A percentile compares a stretch with the other conserved stretches of the same genome.
These are phyloP conservation scores for Tokudaia muenninki DNA, from an alignment of 2,797 vertebrate genomes.

Conservation along the genomic window DNA sequence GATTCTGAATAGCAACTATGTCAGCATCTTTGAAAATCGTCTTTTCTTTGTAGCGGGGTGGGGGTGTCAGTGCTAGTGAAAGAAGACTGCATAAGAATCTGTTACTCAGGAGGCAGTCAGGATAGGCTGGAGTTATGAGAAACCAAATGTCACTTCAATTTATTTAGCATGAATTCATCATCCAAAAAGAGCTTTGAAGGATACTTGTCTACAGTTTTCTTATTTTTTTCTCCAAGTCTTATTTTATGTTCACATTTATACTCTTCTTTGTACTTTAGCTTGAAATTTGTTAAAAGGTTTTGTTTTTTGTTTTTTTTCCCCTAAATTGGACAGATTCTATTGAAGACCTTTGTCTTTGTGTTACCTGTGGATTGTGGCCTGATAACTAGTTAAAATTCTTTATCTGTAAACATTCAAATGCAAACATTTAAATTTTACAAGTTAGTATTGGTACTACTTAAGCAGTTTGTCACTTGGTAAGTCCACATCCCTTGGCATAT, in stretches of 20 bases:
- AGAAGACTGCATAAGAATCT: conserved; percentile 73
- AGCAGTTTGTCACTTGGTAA: conserved; percentile 30
- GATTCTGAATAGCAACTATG: conserved; percentile 63
- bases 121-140: conserved; percentile 78
- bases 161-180: conserved; percentile 81
- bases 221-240: conserved; percentile 25
- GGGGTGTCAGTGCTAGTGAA: conserved; percentile 67
- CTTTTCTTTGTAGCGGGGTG: conserved; percentile 61
- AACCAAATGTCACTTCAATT: conserved; percentile 83
- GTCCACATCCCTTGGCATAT: not conserved
- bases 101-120: conserved; percentile 75
- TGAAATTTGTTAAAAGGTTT: conserved; percentile 53
- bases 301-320: not conserved
- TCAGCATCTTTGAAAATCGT: conserved; percentile 71
- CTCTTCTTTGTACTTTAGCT: conserved; percentile 71
- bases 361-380: conserved; percentile 20
- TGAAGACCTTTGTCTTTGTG: conserved; percentile 34
- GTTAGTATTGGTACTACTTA: conserved; percentile 30
- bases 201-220: conserved; percentile 64
- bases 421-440: conserved; percentile 44
- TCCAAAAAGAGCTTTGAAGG: conserved; percentile 75
- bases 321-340: conserved; percentile 34
- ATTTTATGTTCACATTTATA: conserved; percentile 74
- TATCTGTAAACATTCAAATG: conserved; percentile 48
- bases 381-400: conserved; percentile 45